Conservation (phyloP, 2,797 vertebrate genomes). For the Coregonus sp. region DNA sequence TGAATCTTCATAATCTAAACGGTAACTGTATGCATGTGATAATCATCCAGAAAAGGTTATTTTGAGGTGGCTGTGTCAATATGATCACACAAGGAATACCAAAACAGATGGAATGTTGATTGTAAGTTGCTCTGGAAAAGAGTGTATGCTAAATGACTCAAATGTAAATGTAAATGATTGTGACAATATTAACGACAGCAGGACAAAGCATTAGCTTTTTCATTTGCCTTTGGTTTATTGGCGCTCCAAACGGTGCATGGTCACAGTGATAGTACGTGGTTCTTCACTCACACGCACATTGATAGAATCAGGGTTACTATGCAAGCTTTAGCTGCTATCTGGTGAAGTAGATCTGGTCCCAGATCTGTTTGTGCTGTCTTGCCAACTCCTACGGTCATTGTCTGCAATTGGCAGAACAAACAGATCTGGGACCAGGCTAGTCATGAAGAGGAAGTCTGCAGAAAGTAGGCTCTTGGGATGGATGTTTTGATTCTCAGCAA, state of each 20-base stretch:
- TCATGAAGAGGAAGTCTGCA: no score
- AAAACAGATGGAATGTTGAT: neutral
- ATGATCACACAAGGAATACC: neutral
- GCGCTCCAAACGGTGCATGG: constrained; percentile 42
- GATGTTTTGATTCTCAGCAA: no score
- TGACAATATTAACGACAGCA: neutral
- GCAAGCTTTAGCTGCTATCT: constrained; percentile 27
- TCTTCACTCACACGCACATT: constrained; percentile 11
- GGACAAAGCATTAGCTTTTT: neutral
- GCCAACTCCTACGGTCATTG: no score
- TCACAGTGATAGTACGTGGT: neutral
- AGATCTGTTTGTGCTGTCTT: no score
- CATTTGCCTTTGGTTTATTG: constrained; percentile 45
- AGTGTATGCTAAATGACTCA: neutral
- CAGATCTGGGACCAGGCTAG: no score
- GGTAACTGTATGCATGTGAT: neutral
- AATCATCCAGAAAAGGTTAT: constrained; percentile 2
- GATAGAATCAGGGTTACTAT: constrained; percentile 3
- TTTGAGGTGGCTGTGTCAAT: neutral
- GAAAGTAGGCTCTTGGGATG: no score
- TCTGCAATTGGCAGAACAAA: no score
- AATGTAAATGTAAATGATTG: neutral
- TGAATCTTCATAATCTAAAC: no score
- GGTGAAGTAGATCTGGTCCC: neutral
- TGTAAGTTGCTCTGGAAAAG: neutral